Evolutionary conservation across 1,140 invertebrate species (phyloP).

Genomic region (Sinonovacula constricta): DNA sequence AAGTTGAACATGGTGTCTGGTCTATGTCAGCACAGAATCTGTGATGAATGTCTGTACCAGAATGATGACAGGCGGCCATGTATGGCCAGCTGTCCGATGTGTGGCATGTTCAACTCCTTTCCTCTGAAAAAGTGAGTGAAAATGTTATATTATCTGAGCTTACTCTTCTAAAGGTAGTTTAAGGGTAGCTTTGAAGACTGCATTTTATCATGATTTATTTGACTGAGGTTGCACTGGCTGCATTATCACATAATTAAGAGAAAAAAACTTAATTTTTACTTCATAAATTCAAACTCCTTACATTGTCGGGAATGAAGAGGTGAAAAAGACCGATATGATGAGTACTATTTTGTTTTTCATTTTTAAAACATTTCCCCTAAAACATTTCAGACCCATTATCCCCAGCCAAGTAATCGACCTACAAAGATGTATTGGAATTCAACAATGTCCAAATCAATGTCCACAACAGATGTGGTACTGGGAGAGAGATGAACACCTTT

Average conservation of each 20-base stretch:
- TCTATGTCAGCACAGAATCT: constrained; percentile 61
- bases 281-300: background rate
- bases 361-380: background rate
- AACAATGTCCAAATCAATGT: constrained; percentile 57
- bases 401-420: constrained; percentile 58
- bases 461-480: constrained; percentile 57
- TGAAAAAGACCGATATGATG: background rate
- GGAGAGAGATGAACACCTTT: constrained; percentile 59
- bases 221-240: background rate
- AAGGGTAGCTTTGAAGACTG: too few species aligned
- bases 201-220: too few species aligned
- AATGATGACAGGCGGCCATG: constrained; percentile 26
- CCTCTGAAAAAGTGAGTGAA: constrained; percentile 50
- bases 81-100: constrained; percentile 57
- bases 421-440: constrained; percentile 60
- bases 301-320: background rate
- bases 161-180: too few species aligned
- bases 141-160: too few species aligned
- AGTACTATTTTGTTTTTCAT: background rate
- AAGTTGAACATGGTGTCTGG: constrained; percentile 61
- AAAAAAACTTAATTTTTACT: background rate
- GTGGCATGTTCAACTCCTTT: constrained; percentile 48
- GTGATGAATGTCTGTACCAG: constrained; percentile 61
- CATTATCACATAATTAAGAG: background rate
- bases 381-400: constrained; percentile 57